Base-by-base conservation (phyloP, 2,113 vertebrate genomes). In the Hippocampus comes region DNA sequence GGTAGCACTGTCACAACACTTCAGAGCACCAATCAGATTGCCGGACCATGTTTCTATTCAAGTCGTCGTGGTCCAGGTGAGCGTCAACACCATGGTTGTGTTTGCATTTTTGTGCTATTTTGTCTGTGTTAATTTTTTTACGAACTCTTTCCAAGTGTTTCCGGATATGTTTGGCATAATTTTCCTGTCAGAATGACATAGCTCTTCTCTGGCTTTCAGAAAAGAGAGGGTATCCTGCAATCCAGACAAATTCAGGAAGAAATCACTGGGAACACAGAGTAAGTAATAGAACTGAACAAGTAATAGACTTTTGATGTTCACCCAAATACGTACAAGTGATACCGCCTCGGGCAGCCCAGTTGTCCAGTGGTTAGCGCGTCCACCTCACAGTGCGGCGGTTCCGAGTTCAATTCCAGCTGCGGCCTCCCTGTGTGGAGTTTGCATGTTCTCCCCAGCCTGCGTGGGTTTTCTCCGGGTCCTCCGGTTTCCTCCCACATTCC, bases 251-350 rank as follows among this genome's bases (percentile, higher is more conserved):
- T 99, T 84, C 96, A 97, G 83, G 97, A 99, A 91, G 96, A 99
- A 92, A 98, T 99, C 93, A 99, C 97, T 73, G 95, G 96, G 83
- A 97, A 99, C 92, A 99, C 96, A 43, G 97, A 98, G 97, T 99
- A 92, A 92, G 97, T 94, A 18, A 18, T 20, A 18, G 48, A 17
- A 49, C 48, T 17, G 48, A 49, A 48, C 12, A 48, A 49, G 17
- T 49, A 17, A 46, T 46, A 17, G 1, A 49, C 17, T 18, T 49
- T 49, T 49, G 17, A 49, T 18, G 17, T 17, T 17, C 48, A 18
- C 17, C 5, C 15, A 49, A 49, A 49, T 49, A 17, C 15, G 17
- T 49, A 49, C 48, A 18, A 17, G 46, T 17, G 46, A 48, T 15
- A 48, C 46, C 4, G 30, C 30, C 4, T 34, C 5, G 34, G 5